phyloP scores from a whole-genome alignment of 2,888 invertebrate genomes.

The Leptopterna dolabrata region DNA sequence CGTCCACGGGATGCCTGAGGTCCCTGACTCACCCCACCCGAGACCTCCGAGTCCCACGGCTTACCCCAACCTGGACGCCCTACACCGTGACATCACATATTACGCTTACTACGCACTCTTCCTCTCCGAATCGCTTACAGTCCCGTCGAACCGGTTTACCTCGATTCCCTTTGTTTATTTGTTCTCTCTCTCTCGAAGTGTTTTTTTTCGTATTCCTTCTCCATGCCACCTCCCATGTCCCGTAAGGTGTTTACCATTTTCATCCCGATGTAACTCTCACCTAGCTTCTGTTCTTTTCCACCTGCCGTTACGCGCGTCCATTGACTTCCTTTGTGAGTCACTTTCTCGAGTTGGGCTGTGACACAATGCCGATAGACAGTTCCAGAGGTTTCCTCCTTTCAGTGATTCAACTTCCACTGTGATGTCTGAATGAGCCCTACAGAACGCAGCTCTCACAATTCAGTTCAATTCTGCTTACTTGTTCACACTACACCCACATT shows the following conservation, averaged over 20 bases:
- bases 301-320: background rate
- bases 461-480: too few relatives aligned
- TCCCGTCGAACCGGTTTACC: slow-evolving; percentile 25
- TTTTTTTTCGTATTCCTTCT: background rate
- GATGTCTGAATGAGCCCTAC: too few relatives aligned
- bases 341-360: background rate
- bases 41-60: background rate
- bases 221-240: background rate
- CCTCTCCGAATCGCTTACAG: slow-evolving; percentile 30
- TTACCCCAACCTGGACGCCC: background rate
- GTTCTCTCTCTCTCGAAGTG: background rate
- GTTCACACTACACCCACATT: too few relatives aligned
- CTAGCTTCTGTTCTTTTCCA: slow-evolving; percentile 3
- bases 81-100: slow-evolving; percentile 36
- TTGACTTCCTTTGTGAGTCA: background rate
- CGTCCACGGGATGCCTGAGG: background rate
- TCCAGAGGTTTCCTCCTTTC: background rate
- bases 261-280: slow-evolving; percentile 3
- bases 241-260: background rate
- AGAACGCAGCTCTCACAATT: too few relatives aligned
- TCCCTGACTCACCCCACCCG: background rate
- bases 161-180: background rate
- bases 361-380: background rate
- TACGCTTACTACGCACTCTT: slow-evolving; percentile 34
- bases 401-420: background rate